Evolutionary conservation across 2,113 vertebrate genomes (phyloP).

Genomic region (Xenopus borealis): DNA sequence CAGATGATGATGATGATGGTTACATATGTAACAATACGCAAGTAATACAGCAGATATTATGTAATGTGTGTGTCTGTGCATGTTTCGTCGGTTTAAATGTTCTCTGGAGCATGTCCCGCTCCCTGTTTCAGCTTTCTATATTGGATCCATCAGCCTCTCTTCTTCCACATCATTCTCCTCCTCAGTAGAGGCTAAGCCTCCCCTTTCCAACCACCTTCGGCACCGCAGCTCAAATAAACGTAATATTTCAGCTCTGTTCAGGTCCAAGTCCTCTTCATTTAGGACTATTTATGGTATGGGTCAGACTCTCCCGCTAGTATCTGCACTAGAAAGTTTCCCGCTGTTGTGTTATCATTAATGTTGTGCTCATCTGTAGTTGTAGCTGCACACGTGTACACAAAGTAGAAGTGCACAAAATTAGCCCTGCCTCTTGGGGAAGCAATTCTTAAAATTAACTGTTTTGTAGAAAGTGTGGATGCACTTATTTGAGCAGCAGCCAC

Average conservation of each 20-base stretch:
- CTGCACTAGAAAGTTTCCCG: background rate
- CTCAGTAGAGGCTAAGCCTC: slow-evolving; percentile 78
- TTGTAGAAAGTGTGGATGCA: too few relatives aligned
- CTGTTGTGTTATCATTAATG: background rate
- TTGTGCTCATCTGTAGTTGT: background rate
- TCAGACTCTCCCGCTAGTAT: background rate
- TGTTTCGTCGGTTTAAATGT: background rate
- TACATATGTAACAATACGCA: too few relatives aligned
- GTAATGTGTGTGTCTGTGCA: background rate
- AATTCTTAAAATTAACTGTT: too few relatives aligned
- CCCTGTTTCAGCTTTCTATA: slow-evolving; percentile 58
- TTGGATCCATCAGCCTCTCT: slow-evolving; percentile 62
- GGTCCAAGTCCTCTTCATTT: slow-evolving; percentile 58
- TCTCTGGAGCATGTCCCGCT: slow-evolving; percentile 36
- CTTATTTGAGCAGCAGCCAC: too few relatives aligned
- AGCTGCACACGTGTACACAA: background rate
- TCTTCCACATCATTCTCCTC: slow-evolving; percentile 55
- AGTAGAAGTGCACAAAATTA: too few relatives aligned
- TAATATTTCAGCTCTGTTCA: slow-evolving; percentile 53
- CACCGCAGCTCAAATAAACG: slow-evolving; percentile 44
- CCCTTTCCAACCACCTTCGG: slow-evolving; percentile 56
- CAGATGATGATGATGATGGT: too few relatives aligned
- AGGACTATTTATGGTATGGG: slow-evolving; percentile 59
- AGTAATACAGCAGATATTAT: too few relatives aligned
- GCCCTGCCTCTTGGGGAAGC: too few relatives aligned